Percentiles rank a stretch among this genome's conserved stretches.
These are phyloP conservation scores for Rostrhamus sociabilis DNA, from an alignment of 2,797 vertebrate genomes.

Conservation along the genomic window DNA sequence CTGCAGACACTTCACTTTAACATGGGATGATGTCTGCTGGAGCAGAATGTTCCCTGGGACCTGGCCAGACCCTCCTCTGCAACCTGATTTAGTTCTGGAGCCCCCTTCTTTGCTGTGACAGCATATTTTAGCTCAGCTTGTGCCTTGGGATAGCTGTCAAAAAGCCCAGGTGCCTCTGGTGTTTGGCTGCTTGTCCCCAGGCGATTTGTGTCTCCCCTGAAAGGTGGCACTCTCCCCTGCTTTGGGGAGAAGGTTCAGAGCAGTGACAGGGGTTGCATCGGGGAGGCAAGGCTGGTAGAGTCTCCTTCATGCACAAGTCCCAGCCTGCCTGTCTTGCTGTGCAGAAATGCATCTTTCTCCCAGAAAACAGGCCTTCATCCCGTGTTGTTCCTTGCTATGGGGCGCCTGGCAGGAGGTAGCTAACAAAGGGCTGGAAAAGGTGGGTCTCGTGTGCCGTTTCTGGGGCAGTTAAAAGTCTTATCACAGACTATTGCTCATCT, in stretches of 20 bases:
- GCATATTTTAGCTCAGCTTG: background rate
- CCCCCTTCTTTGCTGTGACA: background rate
- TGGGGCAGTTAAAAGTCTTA: background rate
- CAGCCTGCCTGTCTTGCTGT: background rate
- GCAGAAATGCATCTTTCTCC: background rate
- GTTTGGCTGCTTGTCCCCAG: background rate
- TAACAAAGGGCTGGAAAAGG: background rate
- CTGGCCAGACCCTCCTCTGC: background rate
- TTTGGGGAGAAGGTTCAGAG: background rate
- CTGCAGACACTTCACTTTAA: background rate
- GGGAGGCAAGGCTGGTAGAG: background rate
- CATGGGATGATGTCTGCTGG: background rate
- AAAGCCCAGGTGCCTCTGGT: background rate
- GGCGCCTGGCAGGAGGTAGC: background rate
- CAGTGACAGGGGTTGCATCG: background rate
- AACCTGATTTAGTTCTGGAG: background rate
- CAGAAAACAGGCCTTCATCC: background rate
- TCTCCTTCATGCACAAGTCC: background rate
- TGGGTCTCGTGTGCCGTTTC: background rate
- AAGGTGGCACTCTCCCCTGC: background rate
- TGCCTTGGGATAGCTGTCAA: background rate
- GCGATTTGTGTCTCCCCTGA: background rate
- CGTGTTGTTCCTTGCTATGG: background rate
- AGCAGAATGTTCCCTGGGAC: background rate
- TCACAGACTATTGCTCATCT: background rate